Conservation (phyloP, 2,113 vertebrate species). For the Megatriorchis doriae region DNA sequence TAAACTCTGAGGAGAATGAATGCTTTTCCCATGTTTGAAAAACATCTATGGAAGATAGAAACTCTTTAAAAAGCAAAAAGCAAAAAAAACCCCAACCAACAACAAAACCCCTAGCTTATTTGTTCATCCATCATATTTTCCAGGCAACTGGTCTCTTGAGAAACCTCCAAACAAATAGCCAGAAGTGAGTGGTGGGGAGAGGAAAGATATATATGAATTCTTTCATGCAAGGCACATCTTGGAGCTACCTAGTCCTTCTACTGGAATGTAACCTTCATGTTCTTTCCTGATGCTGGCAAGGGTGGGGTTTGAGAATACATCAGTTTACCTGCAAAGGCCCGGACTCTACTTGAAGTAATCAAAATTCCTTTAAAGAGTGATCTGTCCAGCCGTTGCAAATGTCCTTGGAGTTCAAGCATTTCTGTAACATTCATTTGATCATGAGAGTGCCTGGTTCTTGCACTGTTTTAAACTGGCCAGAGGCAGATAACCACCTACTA, state of each 20-base stretch:
- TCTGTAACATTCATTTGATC: background rate
- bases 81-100: background rate
- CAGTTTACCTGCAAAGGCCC: background rate
- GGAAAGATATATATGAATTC: conserved; percentile 22
- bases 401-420: background rate
- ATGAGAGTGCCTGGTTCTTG: background rate
- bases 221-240: background rate
- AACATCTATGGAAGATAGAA: background rate
- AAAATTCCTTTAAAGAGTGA: background rate
- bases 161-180: conserved; percentile 5
- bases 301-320: background rate
- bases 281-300: background rate
- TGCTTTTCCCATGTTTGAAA: background rate
- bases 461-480: conserved; percentile 16
- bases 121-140: conserved; percentile 33
- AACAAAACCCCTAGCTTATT: background rate
- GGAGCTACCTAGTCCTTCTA: background rate
- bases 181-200: background rate
- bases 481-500: background rate
- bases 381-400: background rate
- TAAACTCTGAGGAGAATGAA: background rate
- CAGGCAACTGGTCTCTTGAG: conserved; percentile 10
- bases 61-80: background rate
- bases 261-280: background rate
- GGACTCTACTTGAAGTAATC: background rate